Percentiles rank a stretch among this genome's conserved stretches.
Conservation (phyloP, 1,140 invertebrate species). For the Pseudomyrmex concolor region DNA sequence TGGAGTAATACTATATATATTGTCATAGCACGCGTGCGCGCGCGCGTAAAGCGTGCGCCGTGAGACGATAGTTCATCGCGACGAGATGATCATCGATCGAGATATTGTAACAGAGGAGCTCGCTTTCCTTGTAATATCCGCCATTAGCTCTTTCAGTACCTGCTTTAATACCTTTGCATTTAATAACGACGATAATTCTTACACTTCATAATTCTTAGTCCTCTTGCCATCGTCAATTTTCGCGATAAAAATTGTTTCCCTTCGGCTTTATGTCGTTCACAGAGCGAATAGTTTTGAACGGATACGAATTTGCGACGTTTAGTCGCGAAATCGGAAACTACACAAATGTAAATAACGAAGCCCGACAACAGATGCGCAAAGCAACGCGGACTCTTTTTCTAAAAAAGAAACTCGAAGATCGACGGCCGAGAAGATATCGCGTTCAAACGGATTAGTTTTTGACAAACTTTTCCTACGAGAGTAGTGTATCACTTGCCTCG, state of each 20-base stretch:
- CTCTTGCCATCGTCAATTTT: not conserved
- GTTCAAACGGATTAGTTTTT: not conserved
- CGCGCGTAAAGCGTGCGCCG: not conserved
- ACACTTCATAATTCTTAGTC: no score
- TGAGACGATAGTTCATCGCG: constrained; percentile 8
- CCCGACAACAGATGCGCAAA: not conserved
- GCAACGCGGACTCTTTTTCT: not conserved
- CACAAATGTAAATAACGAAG: constrained; percentile 1
- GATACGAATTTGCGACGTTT: not conserved
- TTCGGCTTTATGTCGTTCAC: no score
- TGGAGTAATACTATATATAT: constrained; percentile 47
- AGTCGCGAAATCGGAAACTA: not conserved
- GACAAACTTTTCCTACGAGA: not conserved
- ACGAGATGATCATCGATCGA: constrained; percentile 8
- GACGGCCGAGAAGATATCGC: not conserved
- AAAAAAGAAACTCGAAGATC: not conserved
- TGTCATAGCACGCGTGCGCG: not conserved
- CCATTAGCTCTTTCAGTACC: constrained; percentile 59
- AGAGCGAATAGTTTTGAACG: not conserved
- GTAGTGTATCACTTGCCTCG: not conserved
- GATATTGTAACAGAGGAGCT: constrained; percentile 33
- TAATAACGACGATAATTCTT: constrained; percentile 2
- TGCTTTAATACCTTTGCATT: constrained; percentile 41
- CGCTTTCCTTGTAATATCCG: constrained; percentile 37
- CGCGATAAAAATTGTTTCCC: not conserved